A percentile compares a stretch with the other conserved stretches of the same genome.
Evolutionary conservation across 2,113 vertebrate genomes (phyloP).

Genomic region (Nibea coibor): DNA sequence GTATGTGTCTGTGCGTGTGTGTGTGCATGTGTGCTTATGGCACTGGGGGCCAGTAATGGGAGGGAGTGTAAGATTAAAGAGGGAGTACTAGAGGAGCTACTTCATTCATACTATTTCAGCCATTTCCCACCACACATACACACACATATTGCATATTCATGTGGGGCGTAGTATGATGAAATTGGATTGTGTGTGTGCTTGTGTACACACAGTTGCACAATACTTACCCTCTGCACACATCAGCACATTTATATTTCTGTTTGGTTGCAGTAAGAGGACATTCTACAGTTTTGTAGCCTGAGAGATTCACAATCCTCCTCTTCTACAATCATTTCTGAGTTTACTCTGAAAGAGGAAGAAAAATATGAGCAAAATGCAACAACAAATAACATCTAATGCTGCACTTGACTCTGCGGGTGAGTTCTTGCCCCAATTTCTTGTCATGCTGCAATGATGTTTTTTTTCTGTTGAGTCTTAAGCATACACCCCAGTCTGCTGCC

Average conservation of each 20-base stretch:
- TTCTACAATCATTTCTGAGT: constrained; percentile 15
- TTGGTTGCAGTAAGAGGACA: constrained; percentile 28
- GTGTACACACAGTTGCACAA: constrained; percentile 44
- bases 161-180: constrained; percentile 47
- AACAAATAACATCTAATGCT: neutral
- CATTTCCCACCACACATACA: constrained; percentile 21
- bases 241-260: constrained; percentile 45
- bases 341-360: constrained; percentile 12
- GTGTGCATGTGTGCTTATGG: constrained; percentile 22
- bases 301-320: constrained; percentile 20
- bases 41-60: constrained; percentile 25
- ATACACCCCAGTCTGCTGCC: constrained; percentile 13
- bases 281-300: constrained; percentile 28
- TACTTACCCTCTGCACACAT: constrained; percentile 38
- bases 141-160: constrained; percentile 52
- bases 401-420: neutral
- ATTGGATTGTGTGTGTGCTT: constrained; percentile 44
- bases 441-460: neutral
- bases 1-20: too few relatives aligned
- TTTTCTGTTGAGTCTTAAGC: neutral
- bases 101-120: constrained; percentile 61
- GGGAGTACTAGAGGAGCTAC: constrained; percentile 27
- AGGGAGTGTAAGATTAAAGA: constrained; percentile 10
- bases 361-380: neutral
- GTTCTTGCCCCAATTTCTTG: constrained; percentile 9